Base-by-base conservation (phyloP, 1,140 invertebrate genomes). In the Harlomillsia oculata region DNA sequence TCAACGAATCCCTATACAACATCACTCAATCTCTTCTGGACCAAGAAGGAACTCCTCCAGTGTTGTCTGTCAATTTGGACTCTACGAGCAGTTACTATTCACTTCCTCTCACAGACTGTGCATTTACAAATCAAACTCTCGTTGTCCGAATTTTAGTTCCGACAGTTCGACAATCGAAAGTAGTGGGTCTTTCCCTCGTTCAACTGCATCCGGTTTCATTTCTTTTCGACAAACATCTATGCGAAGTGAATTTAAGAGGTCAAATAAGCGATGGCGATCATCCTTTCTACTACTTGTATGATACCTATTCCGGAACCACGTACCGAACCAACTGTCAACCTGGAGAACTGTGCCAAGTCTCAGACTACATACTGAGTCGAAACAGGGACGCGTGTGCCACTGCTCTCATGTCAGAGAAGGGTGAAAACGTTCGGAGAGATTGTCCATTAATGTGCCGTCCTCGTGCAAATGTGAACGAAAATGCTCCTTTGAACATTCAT, bases 61-160 rank as follows among this genome's bases (percentile, higher is more conserved):
- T 39, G 21, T 36, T 20, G 26, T 23, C 25, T 18, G 20, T 36
- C 5, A n/a, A 25, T 4, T 25, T 18, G 3, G 20, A 23, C 14
- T 53, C 29, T 14, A 30, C 60, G 23, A 56, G 56, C 16, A 62
- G 54, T 44, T 65, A 65, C 29, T 65, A 58, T 41, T 53, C 21
- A 14, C 21, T 62, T 4, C 63, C 63, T 1, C 30, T 65, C 4
- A 55, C 63, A 1, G 63, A 65, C 20, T 65, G 63, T 25, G 57
- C 63, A 0, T 57, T 60, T 34, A 62, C 63, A 5, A 45, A 44
- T 5, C 40, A 59, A 3, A 20, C 46, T 0, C 52, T 62, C 14
- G 36, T 65, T 1, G 57, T 62, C 16, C 52, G 63, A 14, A 34
- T 65, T 18, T 54, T 59, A 5, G 11, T 65, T 25, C 63, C 63